These are phyloP conservation scores for Ruditapes philippinarum DNA, from an alignment of 1,140 invertebrate species.

Conservation along the genomic window DNA sequence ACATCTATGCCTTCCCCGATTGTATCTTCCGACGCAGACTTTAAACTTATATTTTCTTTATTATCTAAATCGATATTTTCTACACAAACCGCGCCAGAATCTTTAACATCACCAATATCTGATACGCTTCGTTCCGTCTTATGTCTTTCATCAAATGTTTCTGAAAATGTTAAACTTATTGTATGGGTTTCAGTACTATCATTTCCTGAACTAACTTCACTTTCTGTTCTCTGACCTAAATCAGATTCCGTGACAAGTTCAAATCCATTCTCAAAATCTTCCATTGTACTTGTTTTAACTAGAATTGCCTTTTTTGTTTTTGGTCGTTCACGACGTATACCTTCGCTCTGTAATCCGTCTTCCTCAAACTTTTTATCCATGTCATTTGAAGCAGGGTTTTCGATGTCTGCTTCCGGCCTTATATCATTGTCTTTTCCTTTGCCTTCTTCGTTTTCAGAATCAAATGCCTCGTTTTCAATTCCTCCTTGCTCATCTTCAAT, in stretches of 20 bases:
- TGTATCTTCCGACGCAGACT: background rate
- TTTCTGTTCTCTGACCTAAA: slow-evolving; percentile 50
- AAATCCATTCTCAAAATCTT: slow-evolving; percentile 47
- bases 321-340: slow-evolving; percentile 38
- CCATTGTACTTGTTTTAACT: slow-evolving; percentile 40
- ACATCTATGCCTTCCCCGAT: background rate
- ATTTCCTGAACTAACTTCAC: slow-evolving; percentile 60
- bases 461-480: background rate
- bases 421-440: background rate
- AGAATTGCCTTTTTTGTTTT: slow-evolving; percentile 42
- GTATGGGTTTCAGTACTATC: slow-evolving; percentile 61
- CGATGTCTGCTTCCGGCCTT: background rate
- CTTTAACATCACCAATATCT: background rate
- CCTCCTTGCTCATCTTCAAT: background rate
- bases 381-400: background rate
- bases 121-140: background rate
- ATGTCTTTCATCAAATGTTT: slow-evolving; percentile 31
- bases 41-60: background rate
- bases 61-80: background rate
- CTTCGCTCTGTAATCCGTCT: background rate
- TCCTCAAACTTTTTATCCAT: background rate
- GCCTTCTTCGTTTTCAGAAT: background rate
- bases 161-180: slow-evolving; percentile 47
- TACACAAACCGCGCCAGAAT: background rate
- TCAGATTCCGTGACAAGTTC: slow-evolving; percentile 58